A percentile compares a stretch with the other conserved stretches of the same genome.
These are phyloP conservation scores for Cyanocitta stelleri DNA, from an alignment of 2,113 vertebrate genomes.

Conservation along the genomic window DNA sequence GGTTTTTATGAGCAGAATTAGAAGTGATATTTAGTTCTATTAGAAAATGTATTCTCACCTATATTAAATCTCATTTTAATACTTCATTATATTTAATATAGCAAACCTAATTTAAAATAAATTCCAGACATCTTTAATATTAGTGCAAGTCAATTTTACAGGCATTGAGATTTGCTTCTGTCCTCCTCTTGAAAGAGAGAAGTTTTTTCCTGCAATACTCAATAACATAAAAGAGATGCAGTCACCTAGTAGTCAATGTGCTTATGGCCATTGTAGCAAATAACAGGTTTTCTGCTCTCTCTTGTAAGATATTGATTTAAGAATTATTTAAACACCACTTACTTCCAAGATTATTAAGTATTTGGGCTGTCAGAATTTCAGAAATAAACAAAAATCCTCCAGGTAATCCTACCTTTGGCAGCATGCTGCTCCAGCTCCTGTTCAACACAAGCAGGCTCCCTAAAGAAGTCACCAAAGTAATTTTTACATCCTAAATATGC, in stretches of 20 bases:
- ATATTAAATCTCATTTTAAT: neutral
- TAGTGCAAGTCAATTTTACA: neutral
- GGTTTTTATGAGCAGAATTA: neutral
- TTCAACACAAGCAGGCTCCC: neutral
- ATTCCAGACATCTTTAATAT: neutral
- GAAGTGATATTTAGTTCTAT: neutral
- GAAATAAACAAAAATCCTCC: neutral
- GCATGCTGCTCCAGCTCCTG: neutral
- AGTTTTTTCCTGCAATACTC: neutral
- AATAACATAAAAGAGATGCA: neutral
- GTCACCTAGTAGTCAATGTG: neutral
- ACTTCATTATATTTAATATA: neutral
- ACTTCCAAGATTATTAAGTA: neutral
- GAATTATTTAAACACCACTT: neutral
- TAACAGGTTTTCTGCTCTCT: neutral
- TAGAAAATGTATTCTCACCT: neutral
- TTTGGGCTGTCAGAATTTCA: neutral
- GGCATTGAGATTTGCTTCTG: neutral
- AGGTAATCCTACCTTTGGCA: neutral
- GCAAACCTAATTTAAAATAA: neutral
- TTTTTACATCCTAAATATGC: slow-evolving; percentile 11
- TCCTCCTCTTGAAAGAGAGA: neutral
- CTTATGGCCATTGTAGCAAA: neutral
- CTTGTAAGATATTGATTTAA: neutral
- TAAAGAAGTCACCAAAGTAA: neutral